phyloP scores from a whole-genome alignment of 2,797 vertebrate species.

The Dicrostonyx torquatus region DNA sequence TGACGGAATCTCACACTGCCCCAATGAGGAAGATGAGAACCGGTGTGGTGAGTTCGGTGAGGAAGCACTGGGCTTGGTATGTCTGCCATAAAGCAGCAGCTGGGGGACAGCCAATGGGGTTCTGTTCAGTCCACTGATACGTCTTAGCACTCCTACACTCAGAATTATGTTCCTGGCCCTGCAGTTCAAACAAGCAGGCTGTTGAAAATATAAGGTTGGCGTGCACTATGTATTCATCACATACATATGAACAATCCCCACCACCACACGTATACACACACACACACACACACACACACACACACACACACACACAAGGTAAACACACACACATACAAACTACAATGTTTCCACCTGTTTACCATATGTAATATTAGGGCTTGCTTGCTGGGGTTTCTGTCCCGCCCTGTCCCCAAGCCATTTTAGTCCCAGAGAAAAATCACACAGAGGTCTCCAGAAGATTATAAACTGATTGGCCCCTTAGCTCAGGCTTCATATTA shows the following conservation, averaged over 20 bases:
- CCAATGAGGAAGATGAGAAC: conserved; percentile 90
- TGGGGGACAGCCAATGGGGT: not conserved
- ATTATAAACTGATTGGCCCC: too few relatives aligned
- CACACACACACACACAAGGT: not conserved
- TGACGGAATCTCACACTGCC: conserved; percentile 88
- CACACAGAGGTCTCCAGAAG: too few relatives aligned
- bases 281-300: not conserved
- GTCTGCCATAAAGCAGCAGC: not conserved
- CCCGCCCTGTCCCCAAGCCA: too few relatives aligned
- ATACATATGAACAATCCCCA: not conserved
- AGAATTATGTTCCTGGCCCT: not conserved
- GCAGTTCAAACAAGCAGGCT: not conserved
- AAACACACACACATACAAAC: not conserved
- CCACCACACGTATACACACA: not conserved
- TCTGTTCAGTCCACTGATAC: not conserved
- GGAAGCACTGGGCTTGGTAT: not conserved
- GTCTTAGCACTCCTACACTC: not conserved
- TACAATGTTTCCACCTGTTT: not conserved
- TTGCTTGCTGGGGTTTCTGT: too few relatives aligned
- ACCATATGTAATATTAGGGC: too few relatives aligned
- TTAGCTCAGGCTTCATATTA: too few relatives aligned
- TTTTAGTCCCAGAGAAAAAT: too few relatives aligned
- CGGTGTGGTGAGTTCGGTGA: conserved; percentile 89
- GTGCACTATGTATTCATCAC: fast-evolving
- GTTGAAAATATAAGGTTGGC: not conserved